phyloP scores from a whole-genome alignment of 2,113 vertebrate genomes.

The Nerophis lumbriciformis region DNA sequence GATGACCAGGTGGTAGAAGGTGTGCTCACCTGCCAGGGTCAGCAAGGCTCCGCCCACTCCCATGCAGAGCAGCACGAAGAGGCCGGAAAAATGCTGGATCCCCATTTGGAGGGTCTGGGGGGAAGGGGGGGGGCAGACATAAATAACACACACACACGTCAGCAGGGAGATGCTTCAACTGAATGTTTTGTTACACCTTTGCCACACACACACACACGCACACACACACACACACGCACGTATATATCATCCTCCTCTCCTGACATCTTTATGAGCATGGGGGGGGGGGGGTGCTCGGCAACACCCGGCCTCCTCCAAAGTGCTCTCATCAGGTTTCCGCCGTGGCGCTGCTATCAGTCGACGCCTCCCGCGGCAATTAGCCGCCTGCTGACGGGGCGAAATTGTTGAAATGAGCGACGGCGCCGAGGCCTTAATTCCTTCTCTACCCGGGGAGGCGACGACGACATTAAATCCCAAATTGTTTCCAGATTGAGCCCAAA shows the following conservation, averaged over 20 bases:
- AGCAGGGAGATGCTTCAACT: slow-evolving; percentile 18
- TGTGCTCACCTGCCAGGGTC: slow-evolving; percentile 82
- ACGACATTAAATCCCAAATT: slow-evolving; percentile 24
- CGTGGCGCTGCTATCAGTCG: slow-evolving; percentile 25
- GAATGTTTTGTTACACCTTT: slow-evolving; percentile 35
- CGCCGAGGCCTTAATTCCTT: slow-evolving; percentile 50
- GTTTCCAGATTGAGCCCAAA: slow-evolving; percentile 15
- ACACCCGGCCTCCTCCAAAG: slow-evolving; percentile 10
- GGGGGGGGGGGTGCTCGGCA: slow-evolving; percentile 15
- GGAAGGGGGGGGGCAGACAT: neutral
- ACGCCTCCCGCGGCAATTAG: slow-evolving; percentile 56
- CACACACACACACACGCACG: neutral
- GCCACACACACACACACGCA: neutral
- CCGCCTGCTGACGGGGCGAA: slow-evolving; percentile 52
- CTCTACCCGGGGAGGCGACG: slow-evolving; percentile 37
- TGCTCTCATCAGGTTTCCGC: slow-evolving; percentile 45
- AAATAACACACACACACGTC: neutral
- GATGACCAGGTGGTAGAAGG: slow-evolving; percentile 84
- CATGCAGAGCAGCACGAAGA: slow-evolving; percentile 89
- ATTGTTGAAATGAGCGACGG: slow-evolving; percentile 41
- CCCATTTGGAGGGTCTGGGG: slow-evolving; percentile 89
- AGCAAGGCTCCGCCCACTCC: slow-evolving; percentile 87
- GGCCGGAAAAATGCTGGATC: slow-evolving; percentile 88
- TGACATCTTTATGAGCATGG: slow-evolving; percentile 25
- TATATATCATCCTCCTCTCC: slow-evolving; percentile 15